Percentiles rank a stretch among this genome's conserved stretches.
phyloP scores from a whole-genome alignment of 2,113 vertebrate species.

The Seriola quinqueradiata region DNA sequence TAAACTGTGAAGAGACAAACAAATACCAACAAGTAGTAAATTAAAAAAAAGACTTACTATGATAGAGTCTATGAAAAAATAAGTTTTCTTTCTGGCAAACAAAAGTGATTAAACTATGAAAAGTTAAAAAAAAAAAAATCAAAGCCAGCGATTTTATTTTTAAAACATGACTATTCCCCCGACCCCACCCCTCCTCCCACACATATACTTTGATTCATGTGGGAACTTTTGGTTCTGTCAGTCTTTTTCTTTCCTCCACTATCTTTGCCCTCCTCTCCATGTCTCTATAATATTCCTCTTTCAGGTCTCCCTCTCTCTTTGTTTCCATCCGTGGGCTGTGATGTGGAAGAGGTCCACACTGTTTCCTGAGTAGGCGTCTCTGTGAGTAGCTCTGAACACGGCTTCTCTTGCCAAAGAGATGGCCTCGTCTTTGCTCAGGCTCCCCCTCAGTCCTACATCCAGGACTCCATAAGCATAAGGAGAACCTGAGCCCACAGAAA shows the following conservation, averaged over 20 bases:
- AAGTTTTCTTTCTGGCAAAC: background rate
- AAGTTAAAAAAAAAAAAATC: too few species aligned
- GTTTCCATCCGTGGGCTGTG: slow-evolving; percentile 85
- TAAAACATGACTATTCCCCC: background rate
- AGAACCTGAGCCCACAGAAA: slow-evolving; percentile 91
- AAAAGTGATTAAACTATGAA: background rate
- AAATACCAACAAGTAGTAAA: background rate
- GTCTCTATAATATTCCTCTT: slow-evolving; percentile 82
- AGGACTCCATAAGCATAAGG: slow-evolving; percentile 89
- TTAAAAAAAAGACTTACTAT: background rate
- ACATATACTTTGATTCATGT: slow-evolving; percentile 1
- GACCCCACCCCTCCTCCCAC: background rate
- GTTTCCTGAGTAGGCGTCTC: slow-evolving; percentile 91
- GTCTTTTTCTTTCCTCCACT: slow-evolving; percentile 56
- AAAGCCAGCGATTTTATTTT: background rate
- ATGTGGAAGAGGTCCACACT: slow-evolving; percentile 89
- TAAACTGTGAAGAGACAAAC: background rate
- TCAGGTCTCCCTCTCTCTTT: slow-evolving; percentile 82
- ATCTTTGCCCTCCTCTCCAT: slow-evolving; percentile 65
- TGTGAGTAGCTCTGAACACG: slow-evolving; percentile 88
- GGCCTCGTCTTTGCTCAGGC: slow-evolving; percentile 84
- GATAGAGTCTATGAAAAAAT: background rate
- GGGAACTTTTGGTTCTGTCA: background rate
- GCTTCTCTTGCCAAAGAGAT: slow-evolving; percentile 85
- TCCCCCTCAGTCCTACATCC: slow-evolving; percentile 80